phyloP scores from a whole-genome alignment of 2,797 vertebrate genomes.

The Coreius guichenoti region DNA sequence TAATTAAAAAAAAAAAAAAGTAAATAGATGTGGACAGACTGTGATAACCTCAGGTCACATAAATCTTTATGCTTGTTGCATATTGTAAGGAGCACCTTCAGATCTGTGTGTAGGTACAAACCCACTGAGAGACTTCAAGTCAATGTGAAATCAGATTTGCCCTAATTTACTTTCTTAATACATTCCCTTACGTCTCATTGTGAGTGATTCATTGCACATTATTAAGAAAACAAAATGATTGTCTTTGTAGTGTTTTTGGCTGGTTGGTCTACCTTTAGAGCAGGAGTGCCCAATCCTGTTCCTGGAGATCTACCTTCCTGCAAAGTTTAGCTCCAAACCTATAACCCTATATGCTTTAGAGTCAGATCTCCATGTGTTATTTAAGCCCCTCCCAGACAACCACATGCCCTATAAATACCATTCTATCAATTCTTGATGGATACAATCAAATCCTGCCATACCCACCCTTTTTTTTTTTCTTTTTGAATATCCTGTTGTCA shows the following conservation, averaged over 20 bases:
- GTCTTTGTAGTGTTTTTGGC: no score
- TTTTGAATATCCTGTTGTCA: background rate
- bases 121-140: background rate
- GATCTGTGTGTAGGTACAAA: background rate
- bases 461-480: background rate
- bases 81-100: background rate
- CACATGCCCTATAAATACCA: background rate
- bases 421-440: background rate
- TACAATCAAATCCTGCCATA: background rate
- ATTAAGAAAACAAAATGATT: background rate
- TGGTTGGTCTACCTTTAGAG: no score
- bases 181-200: background rate
- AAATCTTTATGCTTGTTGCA: background rate
- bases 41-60: slow-evolving; percentile 1
- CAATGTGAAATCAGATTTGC: background rate
- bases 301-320: no score
- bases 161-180: background rate
- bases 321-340: no score
- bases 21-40: background rate
- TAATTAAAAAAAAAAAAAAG: background rate
- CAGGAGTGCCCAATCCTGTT: no score
- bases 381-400: background rate
- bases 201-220: background rate
- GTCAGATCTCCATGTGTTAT: background rate
- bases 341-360: no score